Evolutionary conservation across 2,113 vertebrate species (phyloP).

Genomic region (Onychostruthus taczanowskii): DNA sequence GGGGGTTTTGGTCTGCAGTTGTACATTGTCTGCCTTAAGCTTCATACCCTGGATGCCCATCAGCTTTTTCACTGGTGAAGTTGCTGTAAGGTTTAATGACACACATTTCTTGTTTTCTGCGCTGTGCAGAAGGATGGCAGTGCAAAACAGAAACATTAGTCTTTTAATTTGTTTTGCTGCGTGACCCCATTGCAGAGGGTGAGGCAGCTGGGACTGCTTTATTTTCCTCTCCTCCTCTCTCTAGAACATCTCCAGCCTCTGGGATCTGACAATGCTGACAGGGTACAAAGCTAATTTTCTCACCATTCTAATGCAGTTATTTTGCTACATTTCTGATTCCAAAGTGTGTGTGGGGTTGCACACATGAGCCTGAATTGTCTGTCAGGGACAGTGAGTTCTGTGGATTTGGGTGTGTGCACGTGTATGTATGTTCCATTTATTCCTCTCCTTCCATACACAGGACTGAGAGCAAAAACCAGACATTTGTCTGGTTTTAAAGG

Average conservation of each 20-base stretch:
- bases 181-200: neutral
- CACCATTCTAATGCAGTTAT: neutral
- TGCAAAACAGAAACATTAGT: neutral
- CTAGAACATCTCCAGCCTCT: neutral
- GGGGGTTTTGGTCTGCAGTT: neutral
- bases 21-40: neutral
- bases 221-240: neutral
- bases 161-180: neutral
- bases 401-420: neutral
- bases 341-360: neutral
- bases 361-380: neutral
- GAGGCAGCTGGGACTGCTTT: neutral
- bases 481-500: neutral
- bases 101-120: neutral
- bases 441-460: neutral
- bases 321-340: neutral
- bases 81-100: neutral
- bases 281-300: neutral
- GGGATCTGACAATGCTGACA: neutral
- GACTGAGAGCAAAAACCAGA: neutral
- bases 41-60: neutral
- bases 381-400: neutral
- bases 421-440: neutral
- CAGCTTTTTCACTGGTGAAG: neutral
- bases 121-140: neutral